Base-by-base conservation (phyloP, 1,140 invertebrate genomes). In the Kradibia gibbosae region DNA sequence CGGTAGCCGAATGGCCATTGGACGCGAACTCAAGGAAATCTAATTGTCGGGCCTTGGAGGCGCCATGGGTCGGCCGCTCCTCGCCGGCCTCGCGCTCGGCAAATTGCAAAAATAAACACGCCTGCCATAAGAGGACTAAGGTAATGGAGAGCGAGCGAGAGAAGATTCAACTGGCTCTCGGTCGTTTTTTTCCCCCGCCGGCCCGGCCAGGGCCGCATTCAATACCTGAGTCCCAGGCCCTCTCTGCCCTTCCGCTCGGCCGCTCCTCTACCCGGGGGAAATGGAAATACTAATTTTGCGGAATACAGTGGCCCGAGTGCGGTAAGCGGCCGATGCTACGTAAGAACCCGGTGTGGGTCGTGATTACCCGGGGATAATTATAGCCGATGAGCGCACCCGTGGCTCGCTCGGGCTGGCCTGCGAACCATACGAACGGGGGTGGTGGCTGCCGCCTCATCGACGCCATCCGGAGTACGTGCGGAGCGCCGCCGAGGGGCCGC, bases 261-360 rank as follows among this genome's bases (percentile, higher is more conserved):
- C 57, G 34, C 53, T 3, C 72, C 31, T 55, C 48, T 74, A 31
- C 48, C 28, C 53, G 10, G 45, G 77, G 86, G 87, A 87, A 90
- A 90, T 90, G 90, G 89, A 90, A 91, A 91, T 91, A 91, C 90
- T 91, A 90, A 91, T 91, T 91, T 90, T 91, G 89, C 89, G 90
- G 90, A 91, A 91, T 91, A 91, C 90, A 82, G 90, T 91, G 88
- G 90, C 90, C 83, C 86, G 88, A 90, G 88, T 91, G 90, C 87
- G 90, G 90, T 91, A 89, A 91, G 87, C 87, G 86, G 83, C 85
- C 87, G 84, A 86, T 87, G 86, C 80, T 83, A 53, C 28, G 84
- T 78, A 88, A 88, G 87, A 86, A 60, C 34, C 11, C 74, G 84
- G 88, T 89, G 86, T 88, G 88, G 88, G 88, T 88, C 84, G 86